phyloP scores from a whole-genome alignment of 1,140 invertebrate species.

The Calliopsis andreniformis region DNA sequence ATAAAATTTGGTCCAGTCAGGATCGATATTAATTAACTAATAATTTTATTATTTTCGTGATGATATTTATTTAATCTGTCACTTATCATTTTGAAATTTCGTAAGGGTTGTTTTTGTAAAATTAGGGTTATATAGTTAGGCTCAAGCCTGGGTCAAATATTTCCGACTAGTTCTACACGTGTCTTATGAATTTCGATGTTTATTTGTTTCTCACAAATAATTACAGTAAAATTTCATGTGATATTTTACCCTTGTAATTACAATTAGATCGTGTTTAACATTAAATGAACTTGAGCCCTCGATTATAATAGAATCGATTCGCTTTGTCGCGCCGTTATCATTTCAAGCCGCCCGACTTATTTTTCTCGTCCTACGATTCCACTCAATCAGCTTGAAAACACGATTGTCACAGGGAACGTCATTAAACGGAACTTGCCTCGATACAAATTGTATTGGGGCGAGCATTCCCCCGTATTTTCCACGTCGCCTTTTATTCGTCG shows the following conservation, averaged over 20 bases:
- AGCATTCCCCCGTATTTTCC: conserved; percentile 7
- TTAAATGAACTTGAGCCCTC: neutral
- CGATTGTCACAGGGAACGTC: conserved; percentile 6
- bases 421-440: neutral
- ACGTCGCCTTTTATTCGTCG: neutral
- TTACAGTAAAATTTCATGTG: too few species aligned
- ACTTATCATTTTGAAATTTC: too few species aligned
- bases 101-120: too few species aligned
- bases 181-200: too few species aligned
- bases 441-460: conserved; percentile 9
- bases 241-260: conserved; percentile 14
- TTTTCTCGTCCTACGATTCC: neutral
- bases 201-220: too few species aligned
- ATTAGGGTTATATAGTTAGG: too few species aligned
- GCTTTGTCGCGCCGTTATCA: conserved; percentile 6
- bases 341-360: neutral
- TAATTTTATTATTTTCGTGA: too few species aligned
- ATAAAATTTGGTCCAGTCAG: too few species aligned
- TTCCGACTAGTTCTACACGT: too few species aligned
- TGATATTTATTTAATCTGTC: too few species aligned
- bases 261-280: neutral
- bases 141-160: too few species aligned
- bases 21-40: too few species aligned
- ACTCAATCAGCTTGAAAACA: conserved; percentile 7
- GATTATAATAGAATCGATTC: conserved; percentile 3